Conservation (phyloP, 2,797 vertebrate species). For the Vultur gryphus region DNA sequence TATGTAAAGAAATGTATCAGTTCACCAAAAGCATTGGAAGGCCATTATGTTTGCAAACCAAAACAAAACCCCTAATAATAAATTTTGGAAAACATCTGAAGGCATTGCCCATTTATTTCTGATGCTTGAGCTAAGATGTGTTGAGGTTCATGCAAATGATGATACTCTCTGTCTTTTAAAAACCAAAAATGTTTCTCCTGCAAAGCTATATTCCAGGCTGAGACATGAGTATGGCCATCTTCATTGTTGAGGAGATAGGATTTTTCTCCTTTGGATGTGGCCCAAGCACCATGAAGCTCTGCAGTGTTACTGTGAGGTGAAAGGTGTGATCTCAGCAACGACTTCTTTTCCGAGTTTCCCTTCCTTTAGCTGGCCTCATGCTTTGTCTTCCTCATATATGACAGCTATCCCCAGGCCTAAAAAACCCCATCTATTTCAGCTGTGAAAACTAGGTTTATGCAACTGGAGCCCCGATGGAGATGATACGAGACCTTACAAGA, state of each 20-base stretch:
- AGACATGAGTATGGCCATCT: too few relatives aligned
- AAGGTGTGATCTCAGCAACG: not conserved
- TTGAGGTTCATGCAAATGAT: not conserved
- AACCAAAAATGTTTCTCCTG: not conserved
- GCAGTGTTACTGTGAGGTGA: not conserved
- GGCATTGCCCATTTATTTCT: not conserved
- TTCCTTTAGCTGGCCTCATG: not conserved
- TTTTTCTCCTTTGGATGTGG: not conserved
- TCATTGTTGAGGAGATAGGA: not conserved
- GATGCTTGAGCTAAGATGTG: too few relatives aligned
- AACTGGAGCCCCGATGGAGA: not conserved
- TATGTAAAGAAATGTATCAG: rapidly evolving
- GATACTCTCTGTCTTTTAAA: not conserved
- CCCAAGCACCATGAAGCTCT: not conserved
- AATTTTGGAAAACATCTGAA: not conserved
- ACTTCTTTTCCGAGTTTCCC: not conserved
- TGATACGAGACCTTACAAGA: not conserved
- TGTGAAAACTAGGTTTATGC: not conserved
- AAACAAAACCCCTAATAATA: not conserved
- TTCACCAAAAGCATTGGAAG: not conserved
- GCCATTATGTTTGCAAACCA: rapidly evolving
- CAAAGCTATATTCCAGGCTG: not conserved
- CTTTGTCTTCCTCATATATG: not conserved
- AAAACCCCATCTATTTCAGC: not conserved
- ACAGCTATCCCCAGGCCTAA: not conserved